Base-by-base conservation (phyloP, 1,140 invertebrate genomes). In the Amyelois transitella region DNA sequence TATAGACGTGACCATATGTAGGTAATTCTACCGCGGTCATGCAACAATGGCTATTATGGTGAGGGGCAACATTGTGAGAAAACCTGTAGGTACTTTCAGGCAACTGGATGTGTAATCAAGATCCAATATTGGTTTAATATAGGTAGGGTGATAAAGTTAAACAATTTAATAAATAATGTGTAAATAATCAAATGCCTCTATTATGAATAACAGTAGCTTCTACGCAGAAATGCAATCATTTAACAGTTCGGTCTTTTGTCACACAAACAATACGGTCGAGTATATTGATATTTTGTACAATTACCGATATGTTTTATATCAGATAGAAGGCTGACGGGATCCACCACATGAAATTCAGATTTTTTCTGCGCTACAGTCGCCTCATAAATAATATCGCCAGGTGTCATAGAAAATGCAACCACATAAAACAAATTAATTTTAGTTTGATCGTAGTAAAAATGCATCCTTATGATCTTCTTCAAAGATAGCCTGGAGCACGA, bases 201-300 rank as follows among this genome's bases (percentile, higher is more conserved):
- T n/a, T n/a, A n/a, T n/a, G n/a, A n/a, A n/a, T n/a, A n/a, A n/a
- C n/a, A n/a, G n/a, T n/a, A n/a, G n/a, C n/a, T n/a, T n/a, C n/a
- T n/a, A n/a, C n/a, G n/a, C n/a, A n/a, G n/a, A n/a, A n/a, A 38
- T 38, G 8, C n/a, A 38, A 38, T 38, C 32, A n/a, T n/a, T n/a
- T n/a, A 38, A 38, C 32, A 38, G n/a, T 38, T 32, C 17, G 32
- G n/a, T 20, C 54, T 62, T 55, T 64, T 70, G 69, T 84, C 69
- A 62, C 86, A 89, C 5, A 80, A 60, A 55, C 86, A 88, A 62
- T 77, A 88, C 28, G 81, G 60, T 43, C 71, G 69, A 45, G 81
- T 66, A 60, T 57, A 65, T 4, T 50, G 47, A 14, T 70, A 62
- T 24, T 67, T 45, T 17, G 72, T 65, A 58, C 83, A 86, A 14